These are phyloP conservation scores for Bombus superbus DNA, from an alignment of 1,140 invertebrate species.

Conservation along the genomic window DNA sequence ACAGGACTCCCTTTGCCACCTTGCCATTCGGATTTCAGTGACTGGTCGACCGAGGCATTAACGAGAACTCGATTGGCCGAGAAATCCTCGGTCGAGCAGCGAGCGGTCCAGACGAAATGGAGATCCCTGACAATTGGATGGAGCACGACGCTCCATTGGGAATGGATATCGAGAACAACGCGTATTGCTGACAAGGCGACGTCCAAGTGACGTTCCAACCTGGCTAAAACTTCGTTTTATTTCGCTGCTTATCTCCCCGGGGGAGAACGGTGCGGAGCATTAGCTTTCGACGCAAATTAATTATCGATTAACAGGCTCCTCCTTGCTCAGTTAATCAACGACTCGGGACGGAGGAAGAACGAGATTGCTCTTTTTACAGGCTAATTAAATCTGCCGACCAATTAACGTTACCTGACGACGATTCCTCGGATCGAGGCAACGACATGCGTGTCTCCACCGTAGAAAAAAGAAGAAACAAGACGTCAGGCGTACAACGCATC, in stretches of 20 bases:
- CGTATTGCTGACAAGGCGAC: slow-evolving; percentile 48
- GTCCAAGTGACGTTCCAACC: slow-evolving; percentile 41
- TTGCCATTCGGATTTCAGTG: slow-evolving; percentile 55
- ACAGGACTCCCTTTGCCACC: not conserved
- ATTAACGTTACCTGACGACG: slow-evolving; percentile 37
- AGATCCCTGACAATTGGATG: slow-evolving; percentile 56
- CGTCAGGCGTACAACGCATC: not conserved
- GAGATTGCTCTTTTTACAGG: slow-evolving; percentile 31
- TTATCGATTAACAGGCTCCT: slow-evolving; percentile 51
- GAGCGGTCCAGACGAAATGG: slow-evolving; percentile 21
- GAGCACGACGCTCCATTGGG: slow-evolving; percentile 55
- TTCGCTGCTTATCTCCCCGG: not conserved
- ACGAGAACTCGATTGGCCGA: slow-evolving; percentile 43
- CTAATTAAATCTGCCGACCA: slow-evolving; percentile 47
- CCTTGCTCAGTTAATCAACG: slow-evolving; percentile 36
- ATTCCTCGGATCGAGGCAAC: not conserved
- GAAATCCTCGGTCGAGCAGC: slow-evolving; percentile 19
- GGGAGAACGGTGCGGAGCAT: not conserved
- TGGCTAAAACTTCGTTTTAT: slow-evolving; percentile 28
- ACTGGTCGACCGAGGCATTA: slow-evolving; percentile 25
- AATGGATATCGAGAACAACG: slow-evolving; percentile 43
- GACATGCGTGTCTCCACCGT: slow-evolving; percentile 11
- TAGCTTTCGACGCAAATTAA: slow-evolving; percentile 53
- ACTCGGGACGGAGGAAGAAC: not conserved
- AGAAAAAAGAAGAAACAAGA: not conserved